Percentiles rank a stretch among this genome's conserved stretches.
Evolutionary conservation across 2,888 invertebrate species (phyloP).

Genomic region (Heliconius aoede): DNA sequence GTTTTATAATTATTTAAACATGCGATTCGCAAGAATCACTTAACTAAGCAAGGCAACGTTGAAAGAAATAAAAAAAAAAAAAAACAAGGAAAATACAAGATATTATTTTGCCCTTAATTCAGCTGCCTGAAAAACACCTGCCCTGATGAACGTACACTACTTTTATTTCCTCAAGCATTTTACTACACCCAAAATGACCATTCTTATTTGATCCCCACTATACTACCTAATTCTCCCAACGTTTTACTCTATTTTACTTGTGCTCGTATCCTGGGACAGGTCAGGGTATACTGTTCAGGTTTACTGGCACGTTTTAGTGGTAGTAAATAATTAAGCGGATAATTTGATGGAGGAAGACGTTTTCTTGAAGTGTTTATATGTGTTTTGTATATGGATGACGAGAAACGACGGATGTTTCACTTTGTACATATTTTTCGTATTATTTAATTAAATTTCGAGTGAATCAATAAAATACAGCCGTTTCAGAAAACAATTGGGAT

Average conservation of each 20-base stretch:
- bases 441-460: neutral
- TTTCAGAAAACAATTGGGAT: too few relatives aligned
- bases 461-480: neutral
- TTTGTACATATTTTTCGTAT: neutral
- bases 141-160: conserved; percentile 57
- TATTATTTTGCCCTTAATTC: conserved; percentile 56
- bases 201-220: conserved; percentile 65
- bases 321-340: conserved; percentile 81
- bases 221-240: conserved; percentile 51
- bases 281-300: conserved; percentile 63
- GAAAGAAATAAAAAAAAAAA: conserved; percentile 33
- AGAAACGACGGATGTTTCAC: conserved; percentile 44
- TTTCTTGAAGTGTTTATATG: conserved; percentile 70
- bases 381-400: conserved; percentile 65
- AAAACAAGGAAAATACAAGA: conserved; percentile 39
- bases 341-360: conserved; percentile 79
- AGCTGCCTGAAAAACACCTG: conserved; percentile 70
- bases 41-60: conserved; percentile 3
- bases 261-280: conserved; percentile 57
- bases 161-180: conserved; percentile 77
- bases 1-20: neutral
- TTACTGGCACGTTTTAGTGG: conserved; percentile 76
- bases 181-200: conserved; percentile 69
- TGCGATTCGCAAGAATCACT: conserved; percentile 2
- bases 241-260: too few relatives aligned